Base-by-base conservation (phyloP, 1,140 invertebrate genomes). In the Euborellia annulipes region DNA sequence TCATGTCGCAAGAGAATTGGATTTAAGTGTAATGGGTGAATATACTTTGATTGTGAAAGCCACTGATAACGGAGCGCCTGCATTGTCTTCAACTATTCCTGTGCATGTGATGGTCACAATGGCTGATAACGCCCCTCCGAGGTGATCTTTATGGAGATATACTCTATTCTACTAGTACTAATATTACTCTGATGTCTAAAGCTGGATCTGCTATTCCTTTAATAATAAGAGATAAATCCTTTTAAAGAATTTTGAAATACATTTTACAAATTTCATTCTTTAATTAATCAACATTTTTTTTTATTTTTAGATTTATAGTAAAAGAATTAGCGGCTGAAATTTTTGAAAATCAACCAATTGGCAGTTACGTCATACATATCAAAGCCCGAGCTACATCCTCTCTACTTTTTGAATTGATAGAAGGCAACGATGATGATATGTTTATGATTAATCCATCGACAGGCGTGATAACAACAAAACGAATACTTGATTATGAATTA, bases 41-140 rank as follows among this genome's bases (percentile, higher is more conserved):
- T 91, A 88, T 58, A 84, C 82, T 59, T 62, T 95, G 6, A 67
- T 78, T 38, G 76, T 94, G 4, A 80, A 79, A 63, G 89, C 89
- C 1, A 72, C 72, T 4, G 87, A 91, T 59, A 74, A 79, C 51
- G 88, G 88, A 9, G 73, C 72, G 13, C 79, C 81, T 8, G 69
- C 83, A 0, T 62, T 85, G 17, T 73, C 76, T 13, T 75, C 79
- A 43, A 81, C 82, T 20, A 71, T 90, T 14, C 83, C 82, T 16
- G 83, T 93, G 1, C 84, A 88, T 58, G 80, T 94, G 13, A 71
- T 79, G 57, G 71, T 94, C 8, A 87, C 85, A 0, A 85, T 90
- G 71, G 83, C 87, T 0, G 85, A 88, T 54, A 86, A 90, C 61
- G 79, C 85, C 43, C 82, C 87, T 16, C 91, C 91, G 2, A 75